These are phyloP conservation scores for Eueides isabella DNA, from an alignment of 1,140 invertebrate genomes.

Conservation along the genomic window DNA sequence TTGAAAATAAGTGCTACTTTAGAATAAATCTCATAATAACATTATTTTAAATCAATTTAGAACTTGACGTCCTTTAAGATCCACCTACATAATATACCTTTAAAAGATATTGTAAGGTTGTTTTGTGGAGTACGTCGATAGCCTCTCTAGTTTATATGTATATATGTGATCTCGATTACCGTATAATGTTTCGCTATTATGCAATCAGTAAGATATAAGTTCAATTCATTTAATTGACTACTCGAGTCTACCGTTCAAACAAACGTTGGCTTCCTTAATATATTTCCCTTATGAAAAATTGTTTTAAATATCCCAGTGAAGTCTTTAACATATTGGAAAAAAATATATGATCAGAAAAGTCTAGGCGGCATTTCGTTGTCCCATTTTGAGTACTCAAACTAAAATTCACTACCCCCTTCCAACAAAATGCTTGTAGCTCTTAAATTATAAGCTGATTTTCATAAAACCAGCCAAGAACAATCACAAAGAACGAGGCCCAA, in stretches of 20 bases:
- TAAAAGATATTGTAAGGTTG: slow-evolving; percentile 3
- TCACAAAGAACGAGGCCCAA: too few relatives aligned
- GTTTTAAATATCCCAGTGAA: background rate
- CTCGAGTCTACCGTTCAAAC: background rate
- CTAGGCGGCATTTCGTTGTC: too few relatives aligned
- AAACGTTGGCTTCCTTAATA: background rate
- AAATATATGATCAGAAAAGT: too few relatives aligned
- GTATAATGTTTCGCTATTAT: background rate
- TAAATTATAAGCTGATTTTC: too few relatives aligned
- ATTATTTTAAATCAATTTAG: background rate
- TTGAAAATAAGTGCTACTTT: too few relatives aligned
- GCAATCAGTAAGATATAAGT: background rate
- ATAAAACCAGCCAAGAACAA: too few relatives aligned
- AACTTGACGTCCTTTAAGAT: background rate
- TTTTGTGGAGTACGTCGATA: background rate
- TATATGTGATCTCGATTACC: background rate
- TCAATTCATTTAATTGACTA: slow-evolving; percentile 3
- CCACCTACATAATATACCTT: background rate
- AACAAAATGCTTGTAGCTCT: too few relatives aligned
- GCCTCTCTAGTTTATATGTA: background rate
- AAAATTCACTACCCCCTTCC: too few relatives aligned
- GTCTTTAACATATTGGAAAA: too few relatives aligned
- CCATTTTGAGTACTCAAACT: too few relatives aligned
- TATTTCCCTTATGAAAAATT: background rate
- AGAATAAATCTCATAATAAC: background rate